phyloP scores from a whole-genome alignment of 2,797 vertebrate genomes.

The Hapalemur alaotrensis region DNA sequence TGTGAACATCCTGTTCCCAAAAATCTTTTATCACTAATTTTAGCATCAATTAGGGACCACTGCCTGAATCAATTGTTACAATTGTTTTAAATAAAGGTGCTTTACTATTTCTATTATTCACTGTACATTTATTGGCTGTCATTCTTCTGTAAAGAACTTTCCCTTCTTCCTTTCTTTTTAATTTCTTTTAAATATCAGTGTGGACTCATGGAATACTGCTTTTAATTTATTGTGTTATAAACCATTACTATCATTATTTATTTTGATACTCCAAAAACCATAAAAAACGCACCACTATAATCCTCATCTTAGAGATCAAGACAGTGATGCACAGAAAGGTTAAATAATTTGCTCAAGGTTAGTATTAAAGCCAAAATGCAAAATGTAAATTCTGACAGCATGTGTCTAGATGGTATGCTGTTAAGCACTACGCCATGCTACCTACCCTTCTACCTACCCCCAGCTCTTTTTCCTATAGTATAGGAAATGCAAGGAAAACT shows the following conservation, averaged over 20 bases:
- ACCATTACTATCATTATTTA: not conserved
- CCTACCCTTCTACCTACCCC: too few species aligned
- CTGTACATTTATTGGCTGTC: not conserved
- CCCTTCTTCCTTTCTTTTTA: not conserved
- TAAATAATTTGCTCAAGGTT: not conserved
- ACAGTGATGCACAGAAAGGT: not conserved
- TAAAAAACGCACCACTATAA: not conserved
- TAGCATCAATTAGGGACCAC: not conserved
- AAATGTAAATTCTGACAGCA: not conserved
- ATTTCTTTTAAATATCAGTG: not conserved
- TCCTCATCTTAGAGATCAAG: not conserved
- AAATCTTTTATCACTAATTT: not conserved
- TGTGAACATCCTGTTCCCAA: not conserved
- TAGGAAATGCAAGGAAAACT: not conserved
- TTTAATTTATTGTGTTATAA: not conserved
- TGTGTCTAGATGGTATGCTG: not conserved
- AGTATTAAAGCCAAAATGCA: slow-evolving; percentile 2
- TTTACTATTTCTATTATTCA: slow-evolving; percentile 9
- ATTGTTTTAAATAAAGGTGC: not conserved
- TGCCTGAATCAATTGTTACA: not conserved
- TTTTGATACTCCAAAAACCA: not conserved
- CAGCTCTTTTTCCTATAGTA: not conserved
- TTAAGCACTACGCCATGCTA: not conserved
- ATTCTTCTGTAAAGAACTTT: not conserved
- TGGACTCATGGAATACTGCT: not conserved